Evolutionary conservation across 1,140 invertebrate species (phyloP), one percentile per base, ranked within the genome.

Genomic region (Drosophila nasuta): DNA sequence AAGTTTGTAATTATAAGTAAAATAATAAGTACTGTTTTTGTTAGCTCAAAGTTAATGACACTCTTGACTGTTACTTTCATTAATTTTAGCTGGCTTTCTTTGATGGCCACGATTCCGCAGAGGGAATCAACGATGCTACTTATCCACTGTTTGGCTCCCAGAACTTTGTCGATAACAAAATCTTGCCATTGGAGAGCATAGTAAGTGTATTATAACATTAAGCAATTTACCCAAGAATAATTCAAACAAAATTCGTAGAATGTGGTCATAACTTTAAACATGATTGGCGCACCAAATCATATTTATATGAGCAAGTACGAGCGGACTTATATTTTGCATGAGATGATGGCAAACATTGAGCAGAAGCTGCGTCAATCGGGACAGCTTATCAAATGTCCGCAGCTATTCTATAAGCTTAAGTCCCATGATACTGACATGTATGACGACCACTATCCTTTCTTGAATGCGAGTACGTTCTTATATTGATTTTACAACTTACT

Each of bases 231-330:
- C 11, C 6, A n/a, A 13, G 7, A 7, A 33, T 6, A 1, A 10
- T 17, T 11, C 28, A 2, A 20, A 0, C 0, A 33, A 33, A 6
- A 11, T 8, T 4, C 10, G 8, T 8, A 75, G 66, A n/a, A 8
- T 11, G 35, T 58, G 8, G 51, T 70, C 11, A 58, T 75, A 3
- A 43, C 57, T 15, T 41, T 75, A 0, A 75, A 75, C 11, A 63
- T 63, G 25, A 70, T 75, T 57, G 72, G 66, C 1, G 51, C 65
- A 1, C 58, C 72, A 11, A 41, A 63, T 43, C 72, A 70, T 7
- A 70, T 63, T 1, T 75, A 45, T 7, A 64, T 63, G 41, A 70
- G 66, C 45, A 52, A 48, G 13, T 69, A 75, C 25, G 25, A 51
- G 3, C 35, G 15, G 4, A 75, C 66, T 25, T 69, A 30, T 13